A percentile compares a stretch with the other conserved stretches of the same genome.
These are phyloP conservation scores for Octonoba sinensis DNA, from an alignment of 2,888 invertebrate genomes.

Conservation along the genomic window DNA sequence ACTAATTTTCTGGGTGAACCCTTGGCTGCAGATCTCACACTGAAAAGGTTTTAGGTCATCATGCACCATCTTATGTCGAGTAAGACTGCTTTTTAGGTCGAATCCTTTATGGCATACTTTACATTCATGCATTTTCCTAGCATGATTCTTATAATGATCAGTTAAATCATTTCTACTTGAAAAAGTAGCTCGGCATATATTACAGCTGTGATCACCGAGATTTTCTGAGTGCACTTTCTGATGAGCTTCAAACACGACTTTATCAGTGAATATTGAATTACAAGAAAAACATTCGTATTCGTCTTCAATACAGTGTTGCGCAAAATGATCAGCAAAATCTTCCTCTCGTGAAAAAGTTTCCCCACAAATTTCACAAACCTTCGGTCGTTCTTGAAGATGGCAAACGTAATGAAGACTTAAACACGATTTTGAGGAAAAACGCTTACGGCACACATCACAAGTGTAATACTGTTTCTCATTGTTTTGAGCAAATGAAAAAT, in stretches of 20 bases:
- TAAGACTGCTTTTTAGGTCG: conserved; percentile 41
- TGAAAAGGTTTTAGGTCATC: conserved; percentile 34
- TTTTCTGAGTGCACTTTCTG: conserved; percentile 1
- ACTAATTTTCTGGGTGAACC: conserved; percentile 51
- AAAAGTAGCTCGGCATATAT: conserved; percentile 15
- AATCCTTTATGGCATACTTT: conserved; percentile 28
- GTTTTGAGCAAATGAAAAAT: not conserved
- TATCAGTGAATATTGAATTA: conserved; percentile 38
- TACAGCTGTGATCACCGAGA: not conserved
- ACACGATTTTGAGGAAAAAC: conserved; percentile 39
- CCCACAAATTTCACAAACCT: conserved; percentile 34
- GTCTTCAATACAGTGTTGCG: conserved; percentile 40
- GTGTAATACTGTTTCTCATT: conserved; percentile 1
- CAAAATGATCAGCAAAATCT: conserved; percentile 43
- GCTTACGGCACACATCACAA: conserved; percentile 39
- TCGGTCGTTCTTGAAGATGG: conserved; percentile 20
- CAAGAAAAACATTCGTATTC: conserved; percentile 48
- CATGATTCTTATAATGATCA: conserved; percentile 23
- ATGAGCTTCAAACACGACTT: conserved; percentile 23
- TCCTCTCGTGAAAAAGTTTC: conserved; percentile 28
- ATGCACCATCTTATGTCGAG: conserved; percentile 29
- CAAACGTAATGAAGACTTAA: conserved; percentile 38
- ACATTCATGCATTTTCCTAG: conserved; percentile 14
- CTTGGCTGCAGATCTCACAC: conserved; percentile 37
- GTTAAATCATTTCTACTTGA: conserved; percentile 14